Evolutionary conservation across 92 coral and sea anemone genomes (phyloP).

Genomic region (Porites cylindrica): DNA sequence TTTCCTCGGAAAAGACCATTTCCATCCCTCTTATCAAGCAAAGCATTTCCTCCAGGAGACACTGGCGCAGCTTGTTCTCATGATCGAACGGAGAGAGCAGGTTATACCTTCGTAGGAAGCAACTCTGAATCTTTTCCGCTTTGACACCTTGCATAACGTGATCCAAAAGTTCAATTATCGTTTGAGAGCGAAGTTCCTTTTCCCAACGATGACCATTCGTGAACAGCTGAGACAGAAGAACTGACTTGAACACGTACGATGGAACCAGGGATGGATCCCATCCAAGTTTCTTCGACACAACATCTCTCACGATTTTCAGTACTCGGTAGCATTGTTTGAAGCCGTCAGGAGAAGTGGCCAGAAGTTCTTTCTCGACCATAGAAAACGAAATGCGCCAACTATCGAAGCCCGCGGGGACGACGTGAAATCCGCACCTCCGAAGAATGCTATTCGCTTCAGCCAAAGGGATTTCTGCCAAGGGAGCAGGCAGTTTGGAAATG

Average conservation of each 20-base stretch:
- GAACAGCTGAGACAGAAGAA: neutral
- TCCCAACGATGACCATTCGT: neutral
- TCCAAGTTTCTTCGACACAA: neutral
- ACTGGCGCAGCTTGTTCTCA: conserved; percentile 20
- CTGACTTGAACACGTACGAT: conserved; percentile 22
- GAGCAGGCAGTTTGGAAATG: conserved; percentile 16
- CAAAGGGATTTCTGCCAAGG: neutral
- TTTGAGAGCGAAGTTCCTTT: neutral
- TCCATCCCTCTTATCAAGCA: neutral
- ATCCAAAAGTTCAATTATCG: neutral
- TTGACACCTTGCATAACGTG: neutral
- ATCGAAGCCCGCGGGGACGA: conserved; percentile 32
- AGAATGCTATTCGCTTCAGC: neutral
- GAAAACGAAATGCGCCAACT: conserved; percentile 26
- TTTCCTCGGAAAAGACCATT: neutral
- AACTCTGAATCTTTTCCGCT: neutral
- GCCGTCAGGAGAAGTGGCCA: conserved; percentile 8
- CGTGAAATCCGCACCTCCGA: neutral
- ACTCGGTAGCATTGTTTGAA: conserved; percentile 13
- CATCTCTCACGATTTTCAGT: neutral
- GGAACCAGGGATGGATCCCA: conserved; percentile 28
- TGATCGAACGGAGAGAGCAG: conserved; percentile 1
- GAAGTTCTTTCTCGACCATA: conserved; percentile 20
- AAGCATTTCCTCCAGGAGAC: conserved; percentile 15
- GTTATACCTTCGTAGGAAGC: neutral